These are phyloP conservation scores for Halcyon chelicuti DNA, from an alignment of 2,797 vertebrate species.

Conservation along the genomic window DNA sequence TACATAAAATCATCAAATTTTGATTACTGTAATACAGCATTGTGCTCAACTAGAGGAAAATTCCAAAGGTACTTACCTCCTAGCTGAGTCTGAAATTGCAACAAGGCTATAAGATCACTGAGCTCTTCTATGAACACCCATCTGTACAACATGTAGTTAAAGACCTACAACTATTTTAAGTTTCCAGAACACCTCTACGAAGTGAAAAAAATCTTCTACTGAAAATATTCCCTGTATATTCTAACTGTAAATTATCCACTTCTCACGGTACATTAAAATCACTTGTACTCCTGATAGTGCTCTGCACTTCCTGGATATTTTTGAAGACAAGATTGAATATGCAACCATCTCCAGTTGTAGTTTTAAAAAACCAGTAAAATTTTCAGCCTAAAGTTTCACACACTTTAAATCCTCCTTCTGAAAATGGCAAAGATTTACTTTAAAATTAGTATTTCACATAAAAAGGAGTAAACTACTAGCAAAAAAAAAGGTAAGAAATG, in stretches of 20 bases:
- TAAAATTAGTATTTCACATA: constrained; percentile 27
- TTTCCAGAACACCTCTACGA: constrained; percentile 19
- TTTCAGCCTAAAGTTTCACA: background rate
- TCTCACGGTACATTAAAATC: background rate
- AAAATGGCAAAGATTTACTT: constrained; percentile 19
- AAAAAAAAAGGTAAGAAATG: constrained; percentile 52
- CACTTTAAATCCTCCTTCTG: background rate
- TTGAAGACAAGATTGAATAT: constrained; percentile 18
- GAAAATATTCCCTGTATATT: background rate
- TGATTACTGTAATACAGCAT: background rate
- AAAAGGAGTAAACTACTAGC: constrained; percentile 41
- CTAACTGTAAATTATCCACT: background rate
- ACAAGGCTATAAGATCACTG: background rate
- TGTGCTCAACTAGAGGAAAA: background rate
- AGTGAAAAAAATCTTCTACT: background rate
- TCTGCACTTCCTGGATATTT: background rate
- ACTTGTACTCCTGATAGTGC: background rate
- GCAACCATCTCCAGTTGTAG: background rate
- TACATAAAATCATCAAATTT: constrained; percentile 3
- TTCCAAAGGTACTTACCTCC: background rate
- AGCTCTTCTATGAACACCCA: background rate
- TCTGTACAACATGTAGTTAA: background rate
- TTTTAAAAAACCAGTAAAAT: background rate
- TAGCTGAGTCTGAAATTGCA: background rate
- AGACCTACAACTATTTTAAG: constrained; percentile 14